Evolutionary conservation across 2,888 invertebrate genomes (phyloP), one percentile per base, ranked within the genome.

Genomic region (Hemaris fuciformis): DNA sequence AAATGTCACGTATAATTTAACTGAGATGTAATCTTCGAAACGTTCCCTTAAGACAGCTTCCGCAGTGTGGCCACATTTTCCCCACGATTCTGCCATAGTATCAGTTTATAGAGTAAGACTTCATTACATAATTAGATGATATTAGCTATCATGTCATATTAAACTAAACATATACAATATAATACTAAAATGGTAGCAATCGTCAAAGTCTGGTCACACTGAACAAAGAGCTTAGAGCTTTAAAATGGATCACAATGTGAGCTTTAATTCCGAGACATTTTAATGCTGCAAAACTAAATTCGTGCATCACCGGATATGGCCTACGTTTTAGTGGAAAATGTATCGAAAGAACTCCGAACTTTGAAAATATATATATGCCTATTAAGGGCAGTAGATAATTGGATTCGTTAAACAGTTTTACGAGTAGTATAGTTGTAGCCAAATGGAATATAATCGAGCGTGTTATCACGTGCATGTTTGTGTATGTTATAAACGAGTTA

Each of bases 401-500:
- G 78, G 79, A 84, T 87, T 87, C 81, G 90, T 90, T 89, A 81
- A 74, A 84, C 83, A 80, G 82, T 88, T 88, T 86, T 84, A 83
- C 85, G 79, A 79, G 89, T 91, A 88, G 81, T 71, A 84, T 90
- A 91, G 89, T 80, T 72, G 88, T 91, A 91, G 91, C 83, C 80
- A 69, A 71, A 59, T 59, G 43, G 62, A 43, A 59, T 53, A 59
- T 71, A 66, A 73, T 83, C 79, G 68, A 83, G 79, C 89, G 87
- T 89, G 86, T 85, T 86, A 85, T 79, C 78, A 81, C 81, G 81
- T 86, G 85, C 85, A 84, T 86, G 84, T 83, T 83, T 84, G 84
- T 89, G 83, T 90, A 87, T 86, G 86, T 87, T 84, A 85, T 81
- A 83, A 87, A 87, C 85, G 83, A 86, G 86, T 90, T 89, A 89